Evolutionary conservation across 2,113 vertebrate species (phyloP).

Genomic region (Symphodus melops): DNA sequence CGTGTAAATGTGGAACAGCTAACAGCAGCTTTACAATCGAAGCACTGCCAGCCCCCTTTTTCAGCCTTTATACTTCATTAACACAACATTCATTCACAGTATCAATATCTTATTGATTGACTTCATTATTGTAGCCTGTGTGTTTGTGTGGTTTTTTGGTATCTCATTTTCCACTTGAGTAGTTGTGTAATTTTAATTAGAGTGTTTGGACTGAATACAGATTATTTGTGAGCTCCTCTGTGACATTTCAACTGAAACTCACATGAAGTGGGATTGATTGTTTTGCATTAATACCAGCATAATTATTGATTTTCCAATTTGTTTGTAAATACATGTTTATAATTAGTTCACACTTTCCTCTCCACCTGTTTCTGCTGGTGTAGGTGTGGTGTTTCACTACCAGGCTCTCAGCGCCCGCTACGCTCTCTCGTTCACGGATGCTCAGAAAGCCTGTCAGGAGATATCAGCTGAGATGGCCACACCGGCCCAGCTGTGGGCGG

Average conservation of each 20-base stretch:
- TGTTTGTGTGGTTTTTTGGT: constrained; percentile 35
- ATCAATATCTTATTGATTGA: constrained; percentile 53
- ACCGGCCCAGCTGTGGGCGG: constrained; percentile 89
- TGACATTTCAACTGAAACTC: constrained; percentile 32
- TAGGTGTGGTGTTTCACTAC: constrained; percentile 95
- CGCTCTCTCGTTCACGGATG: constrained; percentile 85
- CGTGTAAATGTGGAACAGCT: constrained; percentile 32
- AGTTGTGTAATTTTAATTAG: constrained; percentile 67
- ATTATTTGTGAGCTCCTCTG: constrained; percentile 28
- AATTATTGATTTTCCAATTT: constrained; percentile 11
- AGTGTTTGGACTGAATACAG: constrained; percentile 45
- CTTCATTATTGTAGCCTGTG: constrained; percentile 31
- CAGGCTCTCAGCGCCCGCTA: constrained; percentile 84
- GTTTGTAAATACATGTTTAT: constrained; percentile 11
- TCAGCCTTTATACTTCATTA: constrained; percentile 28
- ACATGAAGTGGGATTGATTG: constrained; percentile 13
- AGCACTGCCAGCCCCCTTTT: constrained; percentile 1
- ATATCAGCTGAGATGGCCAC: constrained; percentile 89
- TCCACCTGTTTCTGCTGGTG: not conserved
- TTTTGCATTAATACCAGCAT: constrained; percentile 24
- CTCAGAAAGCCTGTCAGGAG: constrained; percentile 86
- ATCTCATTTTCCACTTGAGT: constrained; percentile 54
- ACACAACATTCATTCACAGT: constrained; percentile 46
- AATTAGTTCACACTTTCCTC: not conserved
- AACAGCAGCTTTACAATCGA: constrained; percentile 25